These are phyloP conservation scores for Melanotaenia maccullochi DNA, from an alignment of 2,797 vertebrate species.

Conservation along the genomic window DNA sequence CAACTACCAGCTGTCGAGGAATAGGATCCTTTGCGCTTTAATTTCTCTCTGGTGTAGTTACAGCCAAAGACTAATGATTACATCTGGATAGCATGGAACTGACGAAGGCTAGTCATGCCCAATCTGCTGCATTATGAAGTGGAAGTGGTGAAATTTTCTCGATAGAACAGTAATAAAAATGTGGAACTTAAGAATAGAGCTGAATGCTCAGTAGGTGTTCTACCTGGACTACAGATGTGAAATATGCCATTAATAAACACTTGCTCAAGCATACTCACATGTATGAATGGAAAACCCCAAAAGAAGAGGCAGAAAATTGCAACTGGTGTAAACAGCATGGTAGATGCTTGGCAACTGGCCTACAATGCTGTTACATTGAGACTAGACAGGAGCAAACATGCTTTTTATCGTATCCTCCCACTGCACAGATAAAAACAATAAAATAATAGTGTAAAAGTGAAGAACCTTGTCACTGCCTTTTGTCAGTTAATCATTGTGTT, in stretches of 20 bases:
- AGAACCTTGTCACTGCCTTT: conserved; percentile 25
- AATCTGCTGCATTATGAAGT: conserved; percentile 18
- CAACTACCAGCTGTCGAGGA: conserved; percentile 75
- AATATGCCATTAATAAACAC: conserved; percentile 58
- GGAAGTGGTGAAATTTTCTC: conserved; percentile 15
- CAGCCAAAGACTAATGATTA: conserved; percentile 60
- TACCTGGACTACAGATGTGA: conserved; percentile 31
- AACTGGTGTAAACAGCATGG: conserved; percentile 24
- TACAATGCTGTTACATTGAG: conserved; percentile 17
- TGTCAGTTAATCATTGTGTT: conserved; percentile 39
- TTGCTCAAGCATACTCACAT: conserved; percentile 23
- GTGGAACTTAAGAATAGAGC: conserved; percentile 24
- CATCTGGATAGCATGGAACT: conserved; percentile 50
- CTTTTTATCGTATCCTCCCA: conserved; percentile 40
- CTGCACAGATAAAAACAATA: conserved; percentile 29
- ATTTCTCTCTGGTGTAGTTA: conserved; percentile 60
- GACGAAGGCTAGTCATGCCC: conserved; percentile 44
- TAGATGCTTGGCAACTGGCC: conserved; percentile 44
- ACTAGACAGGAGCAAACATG: conserved; percentile 33
- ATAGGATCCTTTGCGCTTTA: conserved; percentile 60
- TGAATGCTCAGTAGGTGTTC: conserved; percentile 17
- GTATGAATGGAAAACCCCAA: background rate
- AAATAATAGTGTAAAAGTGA: conserved; percentile 15
- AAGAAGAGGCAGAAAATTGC: background rate
- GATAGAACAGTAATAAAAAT: conserved; percentile 39